These are phyloP conservation scores for Athalia cordata DNA, from an alignment of 2,888 invertebrate genomes.

Conservation along the genomic window DNA sequence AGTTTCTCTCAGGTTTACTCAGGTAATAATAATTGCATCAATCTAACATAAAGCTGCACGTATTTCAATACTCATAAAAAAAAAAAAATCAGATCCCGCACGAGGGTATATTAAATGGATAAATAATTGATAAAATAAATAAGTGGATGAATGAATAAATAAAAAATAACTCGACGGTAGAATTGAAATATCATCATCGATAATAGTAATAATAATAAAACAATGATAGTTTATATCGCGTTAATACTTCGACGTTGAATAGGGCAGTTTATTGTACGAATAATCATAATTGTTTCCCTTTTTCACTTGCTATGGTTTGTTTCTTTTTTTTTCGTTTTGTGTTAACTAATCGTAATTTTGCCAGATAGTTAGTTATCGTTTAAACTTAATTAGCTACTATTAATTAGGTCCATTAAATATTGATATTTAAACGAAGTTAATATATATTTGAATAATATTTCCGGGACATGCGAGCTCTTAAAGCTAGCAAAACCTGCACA, in stretches of 20 bases:
- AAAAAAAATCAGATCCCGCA: neutral
- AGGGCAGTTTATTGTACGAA: slow-evolving; percentile 36
- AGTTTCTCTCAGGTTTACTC: slow-evolving; percentile 44
- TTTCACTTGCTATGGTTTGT: slow-evolving; percentile 41
- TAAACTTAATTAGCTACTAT: slow-evolving; percentile 45
- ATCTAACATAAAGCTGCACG: slow-evolving; percentile 23
- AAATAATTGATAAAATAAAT: slow-evolving; percentile 1
- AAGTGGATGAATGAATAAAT: neutral
- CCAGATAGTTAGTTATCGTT: slow-evolving; percentile 45
- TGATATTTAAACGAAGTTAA: slow-evolving; percentile 44
- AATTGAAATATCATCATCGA: neutral
- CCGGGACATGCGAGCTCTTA: slow-evolving; percentile 39
- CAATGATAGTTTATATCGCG: slow-evolving; percentile 9
- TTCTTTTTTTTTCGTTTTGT: slow-evolving; percentile 31
- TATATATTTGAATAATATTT: slow-evolving; percentile 44
- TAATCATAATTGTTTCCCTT: slow-evolving; percentile 37
- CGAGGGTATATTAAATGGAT: neutral
- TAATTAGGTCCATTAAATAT: slow-evolving; percentile 43
- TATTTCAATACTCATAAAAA: slow-evolving; percentile 23
- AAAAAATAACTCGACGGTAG: neutral
- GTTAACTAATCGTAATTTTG: slow-evolving; percentile 45
- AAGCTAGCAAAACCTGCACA: slow-evolving; percentile 42
- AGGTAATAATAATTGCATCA: slow-evolving; percentile 40
- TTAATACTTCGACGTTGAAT: slow-evolving; percentile 31
- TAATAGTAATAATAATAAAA: neutral